Percentiles rank a stretch among this genome's conserved stretches.
phyloP scores from a whole-genome alignment of 2,888 invertebrate genomes.

The Liopterus haemorrhoidalis region DNA sequence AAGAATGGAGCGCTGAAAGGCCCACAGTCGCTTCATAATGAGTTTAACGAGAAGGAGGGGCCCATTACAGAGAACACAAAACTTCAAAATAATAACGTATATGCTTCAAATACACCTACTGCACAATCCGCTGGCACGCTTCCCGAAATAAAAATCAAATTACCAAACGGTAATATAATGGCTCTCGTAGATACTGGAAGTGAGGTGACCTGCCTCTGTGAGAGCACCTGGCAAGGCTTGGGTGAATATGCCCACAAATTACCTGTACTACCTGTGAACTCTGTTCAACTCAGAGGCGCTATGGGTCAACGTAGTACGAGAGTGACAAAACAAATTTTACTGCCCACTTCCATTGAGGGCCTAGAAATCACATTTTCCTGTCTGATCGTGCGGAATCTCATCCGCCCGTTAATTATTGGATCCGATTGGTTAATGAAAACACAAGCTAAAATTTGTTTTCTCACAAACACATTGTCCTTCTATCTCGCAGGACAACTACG shows the following conservation, averaged over 20 bases:
- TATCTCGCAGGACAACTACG: background rate
- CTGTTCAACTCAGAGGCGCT: constrained; percentile 21
- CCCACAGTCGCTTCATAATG: no score
- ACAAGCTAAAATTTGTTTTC: constrained; percentile 18
- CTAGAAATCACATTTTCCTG: background rate
- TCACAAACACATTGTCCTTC: constrained; percentile 15
- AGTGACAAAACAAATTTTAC: constrained; percentile 18
- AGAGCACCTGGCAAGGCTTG: constrained; percentile 13
- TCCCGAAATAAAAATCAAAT: background rate
- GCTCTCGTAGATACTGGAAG: constrained; percentile 25
- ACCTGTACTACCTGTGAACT: constrained; percentile 24
- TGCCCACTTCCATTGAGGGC: background rate
- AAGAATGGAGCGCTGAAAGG: no score
- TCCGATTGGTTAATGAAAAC: constrained; percentile 9
- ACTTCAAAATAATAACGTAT: no score
- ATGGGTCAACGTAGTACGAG: constrained; percentile 24
- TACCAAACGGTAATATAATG: background rate
- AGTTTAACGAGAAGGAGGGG: no score
- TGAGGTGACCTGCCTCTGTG: constrained; percentile 24
- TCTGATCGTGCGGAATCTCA: constrained; percentile 8
- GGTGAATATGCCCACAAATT: background rate
- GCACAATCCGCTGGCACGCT: no score
- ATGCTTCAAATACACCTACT: no score
- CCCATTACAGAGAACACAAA: no score
- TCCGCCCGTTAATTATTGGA: constrained; percentile 5